phyloP scores from a whole-genome alignment of 1,140 invertebrate genomes.

The Doryteuthis pealeii region DNA sequence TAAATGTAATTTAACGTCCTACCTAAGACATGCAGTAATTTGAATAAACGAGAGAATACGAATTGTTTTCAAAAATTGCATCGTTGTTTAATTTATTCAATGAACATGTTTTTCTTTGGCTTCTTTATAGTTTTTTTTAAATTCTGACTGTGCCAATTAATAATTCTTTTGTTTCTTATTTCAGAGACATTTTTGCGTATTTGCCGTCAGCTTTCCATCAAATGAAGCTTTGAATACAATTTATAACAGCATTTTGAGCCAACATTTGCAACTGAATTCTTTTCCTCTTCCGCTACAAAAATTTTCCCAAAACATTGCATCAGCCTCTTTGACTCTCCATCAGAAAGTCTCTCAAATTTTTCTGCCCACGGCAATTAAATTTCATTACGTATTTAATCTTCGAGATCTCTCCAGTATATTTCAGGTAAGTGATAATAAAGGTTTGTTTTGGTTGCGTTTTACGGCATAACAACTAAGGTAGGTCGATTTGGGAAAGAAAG shows the following conservation, averaged over 20 bases:
- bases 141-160: too few species aligned
- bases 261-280: constrained; percentile 79
- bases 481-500: too few species aligned
- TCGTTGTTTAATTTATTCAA: too few species aligned
- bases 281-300: constrained; percentile 66
- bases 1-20: too few species aligned
- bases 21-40: too few species aligned
- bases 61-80: too few species aligned
- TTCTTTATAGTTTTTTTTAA: too few species aligned
- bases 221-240: constrained; percentile 79
- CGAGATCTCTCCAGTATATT: constrained; percentile 83
- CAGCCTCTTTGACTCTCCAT: constrained; percentile 78
- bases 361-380: constrained; percentile 88
- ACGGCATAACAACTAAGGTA: neutral
- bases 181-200: constrained; percentile 82
- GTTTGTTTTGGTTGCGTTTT: neutral
- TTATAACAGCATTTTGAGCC: constrained; percentile 72
- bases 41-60: too few species aligned
- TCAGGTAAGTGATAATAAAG: constrained; percentile 54
- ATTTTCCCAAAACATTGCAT: constrained; percentile 71
- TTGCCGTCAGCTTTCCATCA: constrained; percentile 87
- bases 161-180: constrained; percentile 9
- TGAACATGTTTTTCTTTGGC: too few species aligned
- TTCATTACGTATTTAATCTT: constrained; percentile 93
- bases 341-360: constrained; percentile 80